These are phyloP conservation scores for Pangasianodon gigas DNA, from an alignment of 2,113 vertebrate species.

Conservation along the genomic window DNA sequence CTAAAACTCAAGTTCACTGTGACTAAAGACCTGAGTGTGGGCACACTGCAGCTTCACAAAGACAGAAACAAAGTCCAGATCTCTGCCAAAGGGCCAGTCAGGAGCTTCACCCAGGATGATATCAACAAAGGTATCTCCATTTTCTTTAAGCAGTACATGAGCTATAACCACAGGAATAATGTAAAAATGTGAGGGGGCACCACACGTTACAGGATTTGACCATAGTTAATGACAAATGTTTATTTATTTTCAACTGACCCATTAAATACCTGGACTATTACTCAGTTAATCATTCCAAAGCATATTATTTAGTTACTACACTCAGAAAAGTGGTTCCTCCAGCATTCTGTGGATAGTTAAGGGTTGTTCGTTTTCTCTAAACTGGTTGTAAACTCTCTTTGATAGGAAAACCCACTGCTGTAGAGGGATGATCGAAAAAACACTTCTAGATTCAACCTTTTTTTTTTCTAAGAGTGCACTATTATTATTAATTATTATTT, in stretches of 20 bases:
- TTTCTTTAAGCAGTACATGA: neutral
- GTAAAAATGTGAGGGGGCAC: neutral
- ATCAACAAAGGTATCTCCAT: constrained; percentile 78
- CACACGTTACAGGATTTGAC: neutral
- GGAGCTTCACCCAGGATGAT: constrained; percentile 89
- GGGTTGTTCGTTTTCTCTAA: neutral
- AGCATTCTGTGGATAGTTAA: neutral
- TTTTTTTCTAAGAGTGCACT: neutral
- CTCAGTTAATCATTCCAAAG: neutral
- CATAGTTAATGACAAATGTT: neutral
- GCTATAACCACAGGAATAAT: neutral
- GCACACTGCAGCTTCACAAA: constrained; percentile 75
- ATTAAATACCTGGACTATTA: neutral
- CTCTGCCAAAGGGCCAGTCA: constrained; percentile 78
- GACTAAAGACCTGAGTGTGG: constrained; percentile 79
- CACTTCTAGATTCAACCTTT: neutral
- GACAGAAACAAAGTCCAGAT: constrained; percentile 65
- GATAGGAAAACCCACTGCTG: neutral
- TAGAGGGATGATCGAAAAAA: neutral
- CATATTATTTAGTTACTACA: neutral
- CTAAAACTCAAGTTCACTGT: constrained; percentile 77
- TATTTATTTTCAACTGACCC: neutral
- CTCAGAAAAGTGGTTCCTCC: neutral
- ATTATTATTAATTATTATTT: neutral
- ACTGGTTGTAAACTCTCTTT: neutral